Evolutionary conservation across 2,797 vertebrate genomes (phyloP).

Genomic region (Lepidocolaptes lacrymiger): DNA sequence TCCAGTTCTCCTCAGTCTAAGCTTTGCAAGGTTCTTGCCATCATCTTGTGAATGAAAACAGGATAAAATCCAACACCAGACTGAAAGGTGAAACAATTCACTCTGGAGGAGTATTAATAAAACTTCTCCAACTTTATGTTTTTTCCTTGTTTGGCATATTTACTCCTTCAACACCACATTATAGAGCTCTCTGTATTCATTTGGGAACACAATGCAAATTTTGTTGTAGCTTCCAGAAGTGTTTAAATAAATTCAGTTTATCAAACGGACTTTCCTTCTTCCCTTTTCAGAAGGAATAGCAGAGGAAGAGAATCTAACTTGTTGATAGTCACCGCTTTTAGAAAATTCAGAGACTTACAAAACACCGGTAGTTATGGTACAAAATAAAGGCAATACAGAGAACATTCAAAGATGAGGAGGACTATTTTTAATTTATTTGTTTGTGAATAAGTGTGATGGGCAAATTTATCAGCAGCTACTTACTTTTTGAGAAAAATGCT

Average conservation of each 20-base stretch:
- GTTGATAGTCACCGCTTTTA: not conserved
- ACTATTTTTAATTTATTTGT: not conserved
- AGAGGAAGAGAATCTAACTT: not conserved
- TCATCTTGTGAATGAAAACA: not conserved
- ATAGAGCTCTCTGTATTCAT: not conserved
- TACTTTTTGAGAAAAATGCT: not conserved
- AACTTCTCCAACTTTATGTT: not conserved
- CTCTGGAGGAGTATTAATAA: not conserved
- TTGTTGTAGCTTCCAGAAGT: not conserved
- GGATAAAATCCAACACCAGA: not conserved
- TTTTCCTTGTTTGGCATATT: not conserved
- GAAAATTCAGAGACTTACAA: not conserved
- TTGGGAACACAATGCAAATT: not conserved
- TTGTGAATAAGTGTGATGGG: not conserved
- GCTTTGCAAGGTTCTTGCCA: not conserved
- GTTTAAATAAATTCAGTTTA: not conserved
- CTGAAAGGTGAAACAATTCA: not conserved
- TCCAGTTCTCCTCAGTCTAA: not conserved
- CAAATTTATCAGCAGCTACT: not conserved
- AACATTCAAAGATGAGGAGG: not conserved
- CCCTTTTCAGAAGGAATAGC: not conserved
- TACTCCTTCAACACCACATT: not conserved
- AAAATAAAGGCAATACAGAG: not conserved
- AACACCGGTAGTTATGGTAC: not conserved
- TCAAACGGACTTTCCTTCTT: not conserved